phyloP scores from a whole-genome alignment of 2,113 vertebrate species.

The Gorsachius goisagi region DNA sequence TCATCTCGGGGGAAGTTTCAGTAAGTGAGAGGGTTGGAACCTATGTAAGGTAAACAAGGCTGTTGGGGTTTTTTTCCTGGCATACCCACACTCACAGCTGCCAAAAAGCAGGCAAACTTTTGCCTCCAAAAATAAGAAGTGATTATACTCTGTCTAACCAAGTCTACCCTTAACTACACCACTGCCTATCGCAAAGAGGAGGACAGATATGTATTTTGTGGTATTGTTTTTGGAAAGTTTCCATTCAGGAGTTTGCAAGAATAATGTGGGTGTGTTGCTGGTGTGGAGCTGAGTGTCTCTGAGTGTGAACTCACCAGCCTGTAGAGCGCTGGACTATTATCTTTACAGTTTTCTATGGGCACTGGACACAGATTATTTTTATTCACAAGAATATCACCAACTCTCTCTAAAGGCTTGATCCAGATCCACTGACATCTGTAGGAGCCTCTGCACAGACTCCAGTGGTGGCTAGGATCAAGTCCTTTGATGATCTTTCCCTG shows the following conservation, averaged over 20 bases:
- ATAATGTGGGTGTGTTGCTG: constrained; percentile 30
- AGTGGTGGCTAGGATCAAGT: neutral
- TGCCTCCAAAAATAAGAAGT: constrained; percentile 76
- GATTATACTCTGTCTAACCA: constrained; percentile 73
- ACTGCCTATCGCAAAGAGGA: constrained; percentile 43
- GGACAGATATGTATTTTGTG: constrained; percentile 58
- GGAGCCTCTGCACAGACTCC: neutral
- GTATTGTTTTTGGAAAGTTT: constrained; percentile 67
- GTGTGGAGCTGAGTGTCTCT: neutral
- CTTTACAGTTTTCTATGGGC: neutral
- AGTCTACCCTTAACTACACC: constrained; percentile 55
- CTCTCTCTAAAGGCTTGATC: neutral
- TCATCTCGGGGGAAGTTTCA: constrained; percentile 16
- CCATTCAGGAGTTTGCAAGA: constrained; percentile 49
- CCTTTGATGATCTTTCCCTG: neutral
- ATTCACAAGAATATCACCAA: neutral
- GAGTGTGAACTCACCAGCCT: neutral
- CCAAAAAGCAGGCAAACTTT: constrained; percentile 60
- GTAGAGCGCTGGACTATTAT: neutral
- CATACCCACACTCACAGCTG: constrained; percentile 33
- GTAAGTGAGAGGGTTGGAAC: constrained; percentile 52
- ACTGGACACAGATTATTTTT: neutral
- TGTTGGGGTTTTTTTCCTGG: neutral
- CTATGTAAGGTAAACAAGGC: constrained; percentile 43
- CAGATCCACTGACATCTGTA: neutral